A percentile compares a stretch with the other conserved stretches of the same genome.
Evolutionary conservation across 2,113 vertebrate species (phyloP).

Genomic region (Phocoena sinus): DNA sequence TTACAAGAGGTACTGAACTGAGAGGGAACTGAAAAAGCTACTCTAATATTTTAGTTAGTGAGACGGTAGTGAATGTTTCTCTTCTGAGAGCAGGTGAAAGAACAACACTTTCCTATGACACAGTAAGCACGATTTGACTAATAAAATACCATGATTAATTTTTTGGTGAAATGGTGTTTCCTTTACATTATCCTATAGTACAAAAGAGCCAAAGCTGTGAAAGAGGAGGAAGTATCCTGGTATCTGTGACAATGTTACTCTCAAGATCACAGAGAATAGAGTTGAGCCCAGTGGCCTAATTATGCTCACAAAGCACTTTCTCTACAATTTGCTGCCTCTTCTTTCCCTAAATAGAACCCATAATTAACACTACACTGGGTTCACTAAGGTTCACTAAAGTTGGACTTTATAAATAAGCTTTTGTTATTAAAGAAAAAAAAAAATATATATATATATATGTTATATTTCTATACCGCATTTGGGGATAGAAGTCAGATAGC

Average conservation of each 20-base stretch:
- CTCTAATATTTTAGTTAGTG: slow-evolving; percentile 2
- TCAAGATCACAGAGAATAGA: neutral
- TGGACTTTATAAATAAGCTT: neutral
- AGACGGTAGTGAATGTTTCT: neutral
- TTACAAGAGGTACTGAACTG: neutral
- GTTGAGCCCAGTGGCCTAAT: neutral
- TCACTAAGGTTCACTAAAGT: neutral
- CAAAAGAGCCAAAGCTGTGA: neutral
- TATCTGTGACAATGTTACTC: neutral
- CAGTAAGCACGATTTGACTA: neutral
- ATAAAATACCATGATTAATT: neutral
- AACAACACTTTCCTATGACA: neutral
- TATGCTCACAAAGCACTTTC: neutral
- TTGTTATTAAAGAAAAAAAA: neutral
- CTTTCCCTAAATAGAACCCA: neutral
- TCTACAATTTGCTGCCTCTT: neutral
- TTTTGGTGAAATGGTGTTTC: neutral
- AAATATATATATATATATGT: neutral
- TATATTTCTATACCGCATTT: neutral
- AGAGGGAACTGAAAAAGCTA: neutral
- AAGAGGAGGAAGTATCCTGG: neutral
- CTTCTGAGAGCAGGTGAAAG: neutral
- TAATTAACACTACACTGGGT: neutral
- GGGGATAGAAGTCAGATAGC: neutral
- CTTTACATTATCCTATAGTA: neutral